Evolutionary conservation across 2,888 invertebrate genomes (phyloP).

Genomic region (Hydroisotoma schaefferi): DNA sequence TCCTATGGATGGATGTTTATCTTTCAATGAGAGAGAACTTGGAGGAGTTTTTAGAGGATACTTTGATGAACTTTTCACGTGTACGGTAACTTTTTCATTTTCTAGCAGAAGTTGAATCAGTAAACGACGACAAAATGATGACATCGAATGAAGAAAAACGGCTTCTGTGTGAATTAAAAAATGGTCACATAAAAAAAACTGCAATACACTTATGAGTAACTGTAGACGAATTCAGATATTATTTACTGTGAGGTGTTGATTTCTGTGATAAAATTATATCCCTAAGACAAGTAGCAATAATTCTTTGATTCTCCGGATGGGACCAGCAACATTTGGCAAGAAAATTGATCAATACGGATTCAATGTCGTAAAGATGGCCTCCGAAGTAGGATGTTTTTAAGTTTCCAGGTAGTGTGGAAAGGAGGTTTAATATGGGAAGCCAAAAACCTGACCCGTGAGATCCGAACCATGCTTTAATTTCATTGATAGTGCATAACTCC

Average conservation of each 20-base stretch:
- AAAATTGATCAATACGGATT: constrained; percentile 75
- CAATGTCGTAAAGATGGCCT: constrained; percentile 55
- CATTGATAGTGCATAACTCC: constrained; percentile 72
- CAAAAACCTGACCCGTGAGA: constrained; percentile 78
- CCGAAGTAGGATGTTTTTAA: constrained; percentile 45
- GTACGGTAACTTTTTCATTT: constrained; percentile 76
- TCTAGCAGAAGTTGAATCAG: constrained; percentile 81
- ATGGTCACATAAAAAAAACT: not conserved
- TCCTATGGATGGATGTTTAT: constrained; percentile 51
- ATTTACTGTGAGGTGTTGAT: constrained; percentile 52
- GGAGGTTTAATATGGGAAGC: constrained; percentile 72
- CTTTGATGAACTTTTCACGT: constrained; percentile 56
- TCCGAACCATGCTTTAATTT: constrained; percentile 85
- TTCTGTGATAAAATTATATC: constrained; percentile 67
- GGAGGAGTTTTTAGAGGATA: constrained; percentile 48
- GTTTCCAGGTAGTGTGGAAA: constrained; percentile 53
- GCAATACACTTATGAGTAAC: not conserved
- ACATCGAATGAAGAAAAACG: constrained; percentile 62
- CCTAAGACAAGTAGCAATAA: constrained; percentile 74
- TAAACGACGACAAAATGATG: constrained; percentile 81
- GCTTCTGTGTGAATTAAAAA: constrained; percentile 50
- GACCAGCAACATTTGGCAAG: constrained; percentile 79
- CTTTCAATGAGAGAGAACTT: constrained; percentile 50
- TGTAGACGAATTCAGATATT: not conserved
- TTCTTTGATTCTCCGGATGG: constrained; percentile 77